A percentile compares a stretch with the other conserved stretches of the same genome.
These are phyloP conservation scores for Nixonia krombeini DNA, from an alignment of 1,140 invertebrate species.

Conservation along the genomic window DNA sequence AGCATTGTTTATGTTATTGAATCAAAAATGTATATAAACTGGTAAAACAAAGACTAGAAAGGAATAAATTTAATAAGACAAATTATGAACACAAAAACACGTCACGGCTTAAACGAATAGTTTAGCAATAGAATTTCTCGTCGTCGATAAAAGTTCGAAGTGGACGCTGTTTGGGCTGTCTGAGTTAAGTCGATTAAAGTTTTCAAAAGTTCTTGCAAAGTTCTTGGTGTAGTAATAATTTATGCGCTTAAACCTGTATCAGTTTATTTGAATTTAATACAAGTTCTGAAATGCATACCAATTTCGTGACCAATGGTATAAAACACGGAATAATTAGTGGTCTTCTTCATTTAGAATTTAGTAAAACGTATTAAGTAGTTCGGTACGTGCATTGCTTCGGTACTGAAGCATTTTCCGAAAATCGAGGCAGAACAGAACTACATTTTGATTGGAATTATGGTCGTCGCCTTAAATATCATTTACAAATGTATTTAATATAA, in stretches of 20 bases:
- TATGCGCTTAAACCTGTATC: conserved; percentile 58
- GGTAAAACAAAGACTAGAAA: too few relatives aligned
- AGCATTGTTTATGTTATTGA: too few relatives aligned
- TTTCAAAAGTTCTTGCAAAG: conserved; percentile 45
- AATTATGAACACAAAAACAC: too few relatives aligned
- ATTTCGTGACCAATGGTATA: conserved; percentile 36
- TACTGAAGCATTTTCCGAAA: conserved; percentile 4
- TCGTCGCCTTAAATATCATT: not conserved
- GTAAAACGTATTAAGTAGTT: conserved; percentile 32
- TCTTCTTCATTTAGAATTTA: conserved; percentile 1
- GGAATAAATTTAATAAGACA: too few relatives aligned
- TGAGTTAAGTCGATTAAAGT: conserved; percentile 45
- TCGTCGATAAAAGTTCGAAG: conserved; percentile 63
- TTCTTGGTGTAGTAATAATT: conserved; percentile 62
- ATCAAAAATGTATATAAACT: too few relatives aligned
- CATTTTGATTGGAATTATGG: too few relatives aligned
- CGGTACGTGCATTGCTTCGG: conserved; percentile 30
- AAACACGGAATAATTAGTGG: conserved; percentile 30
- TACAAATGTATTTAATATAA: not conserved
- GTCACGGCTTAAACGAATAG: conserved; percentile 31
- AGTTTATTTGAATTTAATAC: conserved; percentile 36
- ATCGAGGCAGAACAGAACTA: too few relatives aligned
- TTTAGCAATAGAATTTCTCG: conserved; percentile 41
- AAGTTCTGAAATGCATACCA: conserved; percentile 36
- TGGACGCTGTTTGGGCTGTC: conserved; percentile 40